A percentile compares a stretch with the other conserved stretches of the same genome.
phyloP scores from a whole-genome alignment of 2,888 invertebrate species.

The Yponomeuta plumbellus region DNA sequence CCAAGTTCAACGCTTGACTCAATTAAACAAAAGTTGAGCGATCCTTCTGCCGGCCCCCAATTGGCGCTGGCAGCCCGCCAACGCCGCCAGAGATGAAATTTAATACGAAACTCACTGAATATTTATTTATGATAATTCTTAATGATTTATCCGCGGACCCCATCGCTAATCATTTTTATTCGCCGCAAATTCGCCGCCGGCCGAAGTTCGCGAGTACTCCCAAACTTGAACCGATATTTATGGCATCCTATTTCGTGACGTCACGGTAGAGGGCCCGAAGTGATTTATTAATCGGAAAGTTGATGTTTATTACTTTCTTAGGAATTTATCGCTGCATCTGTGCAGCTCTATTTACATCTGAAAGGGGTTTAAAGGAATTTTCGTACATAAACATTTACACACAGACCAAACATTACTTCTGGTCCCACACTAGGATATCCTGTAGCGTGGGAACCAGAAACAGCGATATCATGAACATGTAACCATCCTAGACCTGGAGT shows the following conservation, averaged over 20 bases:
- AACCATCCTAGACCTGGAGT: no score
- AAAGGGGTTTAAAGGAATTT: no score
- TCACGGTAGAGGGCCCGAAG: background rate
- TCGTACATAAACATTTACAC: no score
- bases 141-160: constrained; percentile 66
- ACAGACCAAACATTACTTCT: no score
- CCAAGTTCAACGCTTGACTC: no score
- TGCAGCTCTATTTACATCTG: background rate
- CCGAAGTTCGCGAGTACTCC: constrained; percentile 21
- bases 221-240: constrained; percentile 17
- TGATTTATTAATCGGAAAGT: background rate
- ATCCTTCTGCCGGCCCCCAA: background rate
- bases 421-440: no score
- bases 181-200: constrained; percentile 27
- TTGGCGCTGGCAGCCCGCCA: constrained; percentile 35
- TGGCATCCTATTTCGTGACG: background rate
- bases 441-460: no score
- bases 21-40: background rate
- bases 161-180: constrained; percentile 56
- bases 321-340: background rate
- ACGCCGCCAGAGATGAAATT: constrained; percentile 57
- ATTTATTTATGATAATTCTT: constrained; percentile 72
- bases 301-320: background rate
- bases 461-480: no score
- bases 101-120: constrained; percentile 67